Evolutionary conservation across 2,113 vertebrate species (phyloP), one percentile per base, ranked within the genome.

Genomic region (Phaetusa simplex): DNA sequence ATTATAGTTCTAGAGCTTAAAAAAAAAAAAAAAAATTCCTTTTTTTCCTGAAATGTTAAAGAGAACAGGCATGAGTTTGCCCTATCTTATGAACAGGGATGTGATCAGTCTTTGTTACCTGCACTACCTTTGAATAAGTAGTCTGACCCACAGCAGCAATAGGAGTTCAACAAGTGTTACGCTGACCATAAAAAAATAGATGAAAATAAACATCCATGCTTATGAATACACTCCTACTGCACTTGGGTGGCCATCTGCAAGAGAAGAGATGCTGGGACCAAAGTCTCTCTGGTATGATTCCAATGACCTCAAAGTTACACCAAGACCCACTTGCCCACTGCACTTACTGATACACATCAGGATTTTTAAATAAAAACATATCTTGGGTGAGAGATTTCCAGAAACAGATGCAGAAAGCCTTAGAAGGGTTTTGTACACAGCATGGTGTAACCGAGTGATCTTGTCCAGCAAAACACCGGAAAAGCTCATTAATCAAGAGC

Each of bases 361-460:
- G 45, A 86, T 73, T 92, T 96, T 91, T 34, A 82, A 96, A 95
- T 92, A 81, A 92, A 97, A 96, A 95, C 82, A 93, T 81, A 45
- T 78, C 70, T 92, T 87, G 90, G 85, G 85, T 93, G 86, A 93
- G 59, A 82, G 70, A 95, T 77, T 83, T 95, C 81, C 88, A 95
- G 83, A 95, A 96, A 88, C 93, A 97, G 88, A 92, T 95, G 90
- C 66, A 86, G 61, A 91, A 87, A 95, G 62, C 20, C 36, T 56
- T 91, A 83, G 61, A 86, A 87, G 23, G 38, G 50, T 80, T 95
- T 86, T 89, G 43, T 92, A 88, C 62, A 78, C 65, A 77, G 85
- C 64, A 64, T 79, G 88, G 79, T 56, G 59, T 42, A 82, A 95
- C 64, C 1, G 1, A 96, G 21, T 65, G 58, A 95, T 95, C 53